Percentiles rank a stretch among this genome's conserved stretches.
Conservation (phyloP, 2,888 invertebrate species). For the Pogonocherus hispidulus region DNA sequence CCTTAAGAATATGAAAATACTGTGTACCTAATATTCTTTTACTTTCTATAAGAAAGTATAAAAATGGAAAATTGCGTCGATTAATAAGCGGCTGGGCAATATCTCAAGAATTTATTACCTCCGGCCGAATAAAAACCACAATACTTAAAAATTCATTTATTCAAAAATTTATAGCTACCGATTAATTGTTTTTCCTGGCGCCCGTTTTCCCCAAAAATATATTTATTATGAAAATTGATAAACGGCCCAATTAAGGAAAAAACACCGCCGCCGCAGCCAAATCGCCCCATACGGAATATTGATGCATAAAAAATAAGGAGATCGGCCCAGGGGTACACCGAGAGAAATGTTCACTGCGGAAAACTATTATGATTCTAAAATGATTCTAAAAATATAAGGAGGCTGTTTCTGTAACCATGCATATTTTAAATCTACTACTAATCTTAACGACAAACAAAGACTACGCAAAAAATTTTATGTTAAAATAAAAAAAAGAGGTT, state of each 20-base stretch:
- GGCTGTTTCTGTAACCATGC: too few species aligned
- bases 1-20: too few species aligned
- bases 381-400: too few species aligned
- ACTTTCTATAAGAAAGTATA: background rate
- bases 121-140: slow-evolving; percentile 22
- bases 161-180: slow-evolving; percentile 39
- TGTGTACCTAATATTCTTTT: too few species aligned
- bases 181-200: slow-evolving; percentile 42
- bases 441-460: too few species aligned
- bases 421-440: too few species aligned
- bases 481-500: too few species aligned
- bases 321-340: slow-evolving; percentile 10
- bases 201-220: slow-evolving; percentile 39
- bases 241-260: slow-evolving; percentile 60
- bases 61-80: slow-evolving; percentile 21
- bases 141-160: slow-evolving; percentile 30
- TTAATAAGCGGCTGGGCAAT: slow-evolving; percentile 18
- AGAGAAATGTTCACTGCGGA: background rate
- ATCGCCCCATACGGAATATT: slow-evolving; percentile 57
- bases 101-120: slow-evolving; percentile 24
- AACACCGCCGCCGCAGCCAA: slow-evolving; percentile 44
- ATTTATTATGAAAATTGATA: slow-evolving; percentile 61
- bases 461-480: too few species aligned
- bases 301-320: slow-evolving; percentile 62
- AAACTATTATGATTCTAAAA: too few species aligned